phyloP scores from a whole-genome alignment of 2,888 invertebrate genomes.

The Dolichomitus sp. region DNA sequence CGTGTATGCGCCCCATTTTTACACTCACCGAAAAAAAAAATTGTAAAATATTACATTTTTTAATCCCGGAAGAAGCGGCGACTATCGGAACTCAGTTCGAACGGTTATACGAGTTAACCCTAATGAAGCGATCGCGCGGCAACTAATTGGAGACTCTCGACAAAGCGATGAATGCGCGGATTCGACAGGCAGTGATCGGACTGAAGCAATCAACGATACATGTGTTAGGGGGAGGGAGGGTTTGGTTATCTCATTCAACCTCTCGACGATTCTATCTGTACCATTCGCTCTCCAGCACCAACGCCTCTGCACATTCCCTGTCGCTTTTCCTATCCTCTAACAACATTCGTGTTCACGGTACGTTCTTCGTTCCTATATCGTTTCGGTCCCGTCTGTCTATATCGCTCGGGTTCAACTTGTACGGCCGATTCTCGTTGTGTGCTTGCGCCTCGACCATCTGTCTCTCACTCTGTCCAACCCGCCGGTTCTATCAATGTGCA shows the following conservation, averaged over 20 bases:
- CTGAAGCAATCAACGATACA: constrained; percentile 80
- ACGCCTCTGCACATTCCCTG: neutral
- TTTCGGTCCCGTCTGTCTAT: neutral
- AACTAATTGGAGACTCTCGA: constrained; percentile 70
- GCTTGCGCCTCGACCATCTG: neutral
- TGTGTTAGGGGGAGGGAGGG: constrained; percentile 72
- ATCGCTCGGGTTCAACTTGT: constrained; percentile 13
- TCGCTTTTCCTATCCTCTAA: constrained; percentile 11
- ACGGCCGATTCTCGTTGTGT: constrained; percentile 9
- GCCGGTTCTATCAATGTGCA: constrained; percentile 27
- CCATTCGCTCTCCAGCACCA: constrained; percentile 19
- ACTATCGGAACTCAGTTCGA: neutral
- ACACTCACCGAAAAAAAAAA: neutral
- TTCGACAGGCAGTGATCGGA: constrained; percentile 62
- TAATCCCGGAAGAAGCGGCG: neutral
- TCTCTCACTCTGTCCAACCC: constrained; percentile 8
- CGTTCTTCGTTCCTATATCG: constrained; percentile 13
- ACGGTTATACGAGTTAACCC: constrained; percentile 24
- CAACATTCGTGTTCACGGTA: constrained; percentile 21
- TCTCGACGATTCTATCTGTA: constrained; percentile 23
- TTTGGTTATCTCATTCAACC: constrained; percentile 67
- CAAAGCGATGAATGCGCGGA: constrained; percentile 66
- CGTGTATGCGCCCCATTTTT: neutral
- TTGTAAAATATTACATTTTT: neutral
- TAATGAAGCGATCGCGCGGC: constrained; percentile 68